A percentile compares a stretch with the other conserved stretches of the same genome.
Conservation (phyloP, 2,113 vertebrate genomes). For the Chunga burmeisteri region DNA sequence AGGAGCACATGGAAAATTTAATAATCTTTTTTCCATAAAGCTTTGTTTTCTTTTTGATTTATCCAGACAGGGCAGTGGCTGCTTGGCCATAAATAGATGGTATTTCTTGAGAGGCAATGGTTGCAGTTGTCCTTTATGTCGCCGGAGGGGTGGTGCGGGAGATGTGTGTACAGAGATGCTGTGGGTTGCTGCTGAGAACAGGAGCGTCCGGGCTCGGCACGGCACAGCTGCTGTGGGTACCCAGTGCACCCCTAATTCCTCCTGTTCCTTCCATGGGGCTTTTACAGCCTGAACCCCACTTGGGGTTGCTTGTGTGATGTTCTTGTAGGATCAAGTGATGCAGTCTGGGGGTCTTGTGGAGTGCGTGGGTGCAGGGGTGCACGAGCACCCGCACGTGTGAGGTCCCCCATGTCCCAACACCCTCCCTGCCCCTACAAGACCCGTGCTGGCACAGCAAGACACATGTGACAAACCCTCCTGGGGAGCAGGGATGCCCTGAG, state of each 20-base stretch:
- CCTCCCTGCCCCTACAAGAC: no score
- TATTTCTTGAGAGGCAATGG: constrained; percentile 17
- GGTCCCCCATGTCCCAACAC: not conserved
- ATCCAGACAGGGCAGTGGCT: constrained; percentile 30
- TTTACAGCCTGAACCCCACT: no score
- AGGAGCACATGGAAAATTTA: constrained; percentile 72
- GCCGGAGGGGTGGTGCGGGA: not conserved
- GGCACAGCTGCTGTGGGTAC: not conserved
- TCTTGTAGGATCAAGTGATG: not conserved
- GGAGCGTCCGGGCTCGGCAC: not conserved
- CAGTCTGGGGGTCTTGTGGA: rapidly evolving
- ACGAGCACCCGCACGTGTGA: rapidly evolving
- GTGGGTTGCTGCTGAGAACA: not conserved
- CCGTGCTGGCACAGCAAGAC: rapidly evolving
- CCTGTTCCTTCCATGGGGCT: not conserved
- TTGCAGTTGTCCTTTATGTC: not conserved
- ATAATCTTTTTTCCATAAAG: constrained; percentile 75
- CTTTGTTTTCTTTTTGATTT: constrained; percentile 70
- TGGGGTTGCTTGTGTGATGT: not conserved
- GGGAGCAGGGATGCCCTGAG: not conserved
- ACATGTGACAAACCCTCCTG: rapidly evolving
- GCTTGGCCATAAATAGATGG: constrained; percentile 71
- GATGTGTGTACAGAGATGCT: not conserved
- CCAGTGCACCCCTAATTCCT: not conserved
- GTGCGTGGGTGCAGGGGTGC: not conserved